A percentile compares a stretch with the other conserved stretches of the same genome.
phyloP scores from a whole-genome alignment of 2,888 invertebrate genomes.

The Chloromyia formosa region DNA sequence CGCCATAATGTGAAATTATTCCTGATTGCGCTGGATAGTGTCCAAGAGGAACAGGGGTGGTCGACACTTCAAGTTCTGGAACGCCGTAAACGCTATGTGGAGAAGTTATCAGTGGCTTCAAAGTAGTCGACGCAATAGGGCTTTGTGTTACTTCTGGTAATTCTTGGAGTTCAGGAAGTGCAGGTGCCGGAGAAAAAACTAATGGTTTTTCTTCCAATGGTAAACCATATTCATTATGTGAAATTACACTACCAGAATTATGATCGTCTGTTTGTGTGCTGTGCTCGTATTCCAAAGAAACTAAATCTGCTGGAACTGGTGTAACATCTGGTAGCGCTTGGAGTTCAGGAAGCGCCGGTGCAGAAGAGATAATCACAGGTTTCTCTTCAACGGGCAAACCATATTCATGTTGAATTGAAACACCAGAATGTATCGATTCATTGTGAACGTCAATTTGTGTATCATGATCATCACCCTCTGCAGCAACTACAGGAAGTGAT shows the following conservation, averaged over 20 bases:
- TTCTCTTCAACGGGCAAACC: background rate
- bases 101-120: background rate
- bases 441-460: too few relatives aligned
- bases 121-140: background rate
- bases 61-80: background rate
- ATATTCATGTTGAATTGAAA: too few relatives aligned
- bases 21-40: slow-evolving; percentile 3
- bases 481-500: too few relatives aligned
- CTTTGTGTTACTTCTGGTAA: background rate
- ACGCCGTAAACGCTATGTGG: slow-evolving; percentile 30
- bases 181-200: background rate
- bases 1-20: slow-evolving; percentile 3
- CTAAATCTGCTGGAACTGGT: background rate
- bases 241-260: background rate
- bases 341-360: background rate
- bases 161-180: background rate
- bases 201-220: background rate
- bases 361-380: background rate
- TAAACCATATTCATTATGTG: background rate
- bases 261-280: too few relatives aligned
- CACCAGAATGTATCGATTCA: too few relatives aligned
- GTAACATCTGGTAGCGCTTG: background rate
- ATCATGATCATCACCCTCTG: too few relatives aligned
- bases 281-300: background rate
- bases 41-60: background rate